phyloP scores from a whole-genome alignment of 2,888 invertebrate genomes.

The Rhamphomyia laevipes region DNA sequence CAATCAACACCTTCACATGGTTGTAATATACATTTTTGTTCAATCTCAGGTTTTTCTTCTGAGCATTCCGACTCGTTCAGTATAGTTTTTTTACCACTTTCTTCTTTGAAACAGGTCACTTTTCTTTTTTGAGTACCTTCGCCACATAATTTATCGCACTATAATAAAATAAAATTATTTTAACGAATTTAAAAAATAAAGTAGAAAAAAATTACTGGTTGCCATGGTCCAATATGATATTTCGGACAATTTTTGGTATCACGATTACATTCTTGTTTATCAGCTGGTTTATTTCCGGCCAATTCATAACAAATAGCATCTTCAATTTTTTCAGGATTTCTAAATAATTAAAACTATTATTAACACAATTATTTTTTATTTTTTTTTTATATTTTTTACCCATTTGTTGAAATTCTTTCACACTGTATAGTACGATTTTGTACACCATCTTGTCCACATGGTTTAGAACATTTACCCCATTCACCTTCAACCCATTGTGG shows the following conservation, averaged over 20 bases:
- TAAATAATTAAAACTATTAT: constrained; percentile 17
- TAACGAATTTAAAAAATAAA: not conserved
- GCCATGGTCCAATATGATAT: constrained; percentile 86
- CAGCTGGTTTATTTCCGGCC: constrained; percentile 56
- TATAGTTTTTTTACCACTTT: constrained; percentile 50
- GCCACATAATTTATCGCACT: constrained; percentile 88
- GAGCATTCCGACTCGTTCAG: constrained; percentile 52
- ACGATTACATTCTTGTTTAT: constrained; percentile 60
- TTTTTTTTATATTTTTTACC: constrained; percentile 32
- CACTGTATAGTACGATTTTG: constrained; percentile 65
- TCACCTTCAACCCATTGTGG: constrained; percentile 65
- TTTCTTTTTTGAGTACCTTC: constrained; percentile 70
- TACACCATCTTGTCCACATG: constrained; percentile 66
- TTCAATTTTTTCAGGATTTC: constrained; percentile 55
- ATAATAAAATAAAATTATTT: constrained; percentile 6
- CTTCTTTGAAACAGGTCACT: constrained; percentile 66
- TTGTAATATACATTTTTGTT: constrained; percentile 58
- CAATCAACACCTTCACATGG: constrained; percentile 90
- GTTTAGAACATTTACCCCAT: constrained; percentile 73
- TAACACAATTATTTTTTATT: not conserved
- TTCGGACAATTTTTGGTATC: constrained; percentile 62
- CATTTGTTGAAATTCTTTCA: constrained; percentile 63
- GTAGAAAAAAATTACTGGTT: constrained; percentile 48
- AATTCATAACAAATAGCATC: constrained; percentile 60
- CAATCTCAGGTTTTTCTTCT: constrained; percentile 57